Evolutionary conservation across 2,888 invertebrate species (phyloP).

Genomic region (Oligia latruncula): DNA sequence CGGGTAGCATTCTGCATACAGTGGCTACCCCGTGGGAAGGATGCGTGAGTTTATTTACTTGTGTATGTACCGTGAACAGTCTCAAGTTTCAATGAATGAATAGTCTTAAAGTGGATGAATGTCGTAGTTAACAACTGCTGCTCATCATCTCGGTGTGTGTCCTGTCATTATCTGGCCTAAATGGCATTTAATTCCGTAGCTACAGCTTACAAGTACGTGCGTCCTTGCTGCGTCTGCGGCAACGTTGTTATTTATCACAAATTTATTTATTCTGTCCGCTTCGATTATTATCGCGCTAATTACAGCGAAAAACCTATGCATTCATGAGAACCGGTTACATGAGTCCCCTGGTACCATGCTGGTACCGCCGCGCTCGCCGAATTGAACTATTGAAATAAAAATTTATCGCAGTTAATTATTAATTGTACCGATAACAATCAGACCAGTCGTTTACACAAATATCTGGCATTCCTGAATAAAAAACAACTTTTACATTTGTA

Average conservation of each 20-base stretch:
- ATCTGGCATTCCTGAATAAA: slow-evolving; percentile 24
- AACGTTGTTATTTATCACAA: slow-evolving; percentile 45
- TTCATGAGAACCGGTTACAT: slow-evolving; percentile 48
- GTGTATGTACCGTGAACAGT: background rate
- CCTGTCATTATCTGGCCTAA: slow-evolving; percentile 29
- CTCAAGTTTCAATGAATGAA: slow-evolving; percentile 5
- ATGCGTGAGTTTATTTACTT: background rate
- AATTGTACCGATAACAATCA: slow-evolving; percentile 44
- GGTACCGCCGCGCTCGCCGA: slow-evolving; percentile 10
- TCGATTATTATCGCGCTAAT: slow-evolving; percentile 59
- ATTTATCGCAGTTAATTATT: slow-evolving; percentile 31
- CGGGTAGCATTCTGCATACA: background rate
- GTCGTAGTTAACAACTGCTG: background rate
- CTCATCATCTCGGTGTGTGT: slow-evolving; percentile 19
- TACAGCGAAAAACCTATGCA: slow-evolving; percentile 43
- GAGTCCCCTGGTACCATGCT: slow-evolving; percentile 16
- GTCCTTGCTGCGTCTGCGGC: slow-evolving; percentile 51
- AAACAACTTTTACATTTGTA: slow-evolving; percentile 29
- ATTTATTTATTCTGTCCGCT: slow-evolving; percentile 52
- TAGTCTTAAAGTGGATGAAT: slow-evolving; percentile 15
- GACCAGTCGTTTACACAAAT: slow-evolving; percentile 29
- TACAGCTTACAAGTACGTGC: slow-evolving; percentile 12
- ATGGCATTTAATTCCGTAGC: slow-evolving; percentile 41
- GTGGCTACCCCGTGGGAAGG: background rate
- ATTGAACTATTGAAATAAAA: slow-evolving; percentile 38